These are phyloP conservation scores for Paradoxurus hermaphroditus DNA, from an alignment of 2,113 vertebrate species.

Conservation along the genomic window DNA sequence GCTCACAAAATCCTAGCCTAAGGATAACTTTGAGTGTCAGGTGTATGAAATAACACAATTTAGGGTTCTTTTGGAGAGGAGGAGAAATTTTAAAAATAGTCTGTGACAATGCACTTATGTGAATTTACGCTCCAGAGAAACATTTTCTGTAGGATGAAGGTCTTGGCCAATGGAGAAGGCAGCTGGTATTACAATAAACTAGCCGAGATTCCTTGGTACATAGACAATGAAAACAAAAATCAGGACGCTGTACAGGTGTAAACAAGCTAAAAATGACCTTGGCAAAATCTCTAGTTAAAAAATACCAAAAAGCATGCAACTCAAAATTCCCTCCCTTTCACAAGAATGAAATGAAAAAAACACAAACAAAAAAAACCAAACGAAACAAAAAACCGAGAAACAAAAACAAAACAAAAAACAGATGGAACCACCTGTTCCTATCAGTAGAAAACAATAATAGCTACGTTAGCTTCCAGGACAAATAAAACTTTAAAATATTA, in stretches of 20 bases:
- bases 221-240: slow-evolving; percentile 50
- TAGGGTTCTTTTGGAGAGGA: neutral
- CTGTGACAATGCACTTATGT: slow-evolving; percentile 38
- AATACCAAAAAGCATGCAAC: slow-evolving; percentile 44
- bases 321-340: slow-evolving; percentile 39
- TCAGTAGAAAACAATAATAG: slow-evolving; percentile 77
- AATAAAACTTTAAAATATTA: slow-evolving; percentile 83
- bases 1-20: slow-evolving; percentile 36
- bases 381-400: slow-evolving; percentile 36
- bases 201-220: slow-evolving; percentile 9
- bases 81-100: neutral
- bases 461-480: slow-evolving; percentile 66
- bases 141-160: slow-evolving; percentile 6
- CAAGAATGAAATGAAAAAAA: slow-evolving; percentile 46
- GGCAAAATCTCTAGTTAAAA: slow-evolving; percentile 73
- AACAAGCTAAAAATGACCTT: slow-evolving; percentile 66
- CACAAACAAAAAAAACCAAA: neutral
- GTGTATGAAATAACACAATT: neutral
- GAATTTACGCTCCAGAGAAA: neutral
- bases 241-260: slow-evolving; percentile 10
- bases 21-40: slow-evolving; percentile 11
- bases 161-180: slow-evolving; percentile 16
- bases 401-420: slow-evolving; percentile 18
- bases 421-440: slow-evolving; percentile 71
- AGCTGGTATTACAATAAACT: slow-evolving; percentile 3